Percentiles rank a stretch among this genome's conserved stretches.
Conservation (phyloP, 2,113 vertebrate genomes). For the Hyaena hyaena region DNA sequence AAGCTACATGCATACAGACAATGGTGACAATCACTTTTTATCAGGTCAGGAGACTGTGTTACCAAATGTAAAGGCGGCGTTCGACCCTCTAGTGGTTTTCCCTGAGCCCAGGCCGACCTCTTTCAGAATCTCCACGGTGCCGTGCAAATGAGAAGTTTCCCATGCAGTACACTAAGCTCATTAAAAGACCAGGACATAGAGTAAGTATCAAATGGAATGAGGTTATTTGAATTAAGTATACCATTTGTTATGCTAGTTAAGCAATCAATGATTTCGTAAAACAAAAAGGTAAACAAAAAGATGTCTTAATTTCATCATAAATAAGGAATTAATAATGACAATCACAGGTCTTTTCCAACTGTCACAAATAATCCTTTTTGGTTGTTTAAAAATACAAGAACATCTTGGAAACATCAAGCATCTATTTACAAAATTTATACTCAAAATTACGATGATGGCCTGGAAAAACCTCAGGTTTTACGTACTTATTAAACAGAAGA, state of each 20-base stretch:
- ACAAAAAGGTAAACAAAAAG: background rate
- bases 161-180: background rate
- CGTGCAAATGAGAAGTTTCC: background rate
- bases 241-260: background rate
- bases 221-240: background rate
- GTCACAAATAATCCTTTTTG: background rate
- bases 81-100: background rate
- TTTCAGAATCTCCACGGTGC: background rate
- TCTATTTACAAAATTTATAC: constrained; percentile 23
- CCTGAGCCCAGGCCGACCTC: background rate
- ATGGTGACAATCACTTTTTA: background rate
- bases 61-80: background rate
- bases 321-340: background rate
- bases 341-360: background rate
- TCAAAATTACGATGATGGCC: background rate
- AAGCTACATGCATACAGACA: background rate
- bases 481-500: background rate
- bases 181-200: background rate
- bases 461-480: background rate
- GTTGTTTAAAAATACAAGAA: background rate
- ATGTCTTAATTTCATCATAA: background rate
- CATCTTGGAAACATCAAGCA: background rate
- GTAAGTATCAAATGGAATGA: background rate
- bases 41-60: background rate
- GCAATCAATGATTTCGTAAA: background rate